Base-by-base conservation (phyloP, 1,140 invertebrate genomes). In the Neodiprion fabricii region DNA sequence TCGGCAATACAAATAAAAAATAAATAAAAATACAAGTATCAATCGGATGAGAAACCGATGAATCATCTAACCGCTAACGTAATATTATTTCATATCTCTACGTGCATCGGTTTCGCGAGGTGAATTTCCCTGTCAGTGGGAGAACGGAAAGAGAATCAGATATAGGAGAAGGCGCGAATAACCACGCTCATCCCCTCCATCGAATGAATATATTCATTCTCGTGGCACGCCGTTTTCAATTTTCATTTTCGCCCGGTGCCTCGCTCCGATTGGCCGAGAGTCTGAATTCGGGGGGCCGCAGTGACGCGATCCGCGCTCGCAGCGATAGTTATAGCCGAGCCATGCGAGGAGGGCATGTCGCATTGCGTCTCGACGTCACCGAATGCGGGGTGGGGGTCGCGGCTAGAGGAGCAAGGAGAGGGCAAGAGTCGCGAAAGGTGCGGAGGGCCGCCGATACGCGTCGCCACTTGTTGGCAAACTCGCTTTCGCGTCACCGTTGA, bases 281-380 rank as follows among this genome's bases (percentile, higher is more conserved):
- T 11, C 28, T 53, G 14, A 12, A 49, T 47, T 53, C 10, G 1
- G 66, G 4, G 50, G 48, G 48, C 65, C 66, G 48, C 17, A 70
- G 67, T 72, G 71, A 72, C 48, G 74, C 9, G 70, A 11, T 47
- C 70, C 67, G 74, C 9, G 70, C 12, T 47, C 70, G 72, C 70
- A 71, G 61, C 76, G 78, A 78, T 78, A 80, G 80, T 77, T 61
- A 61, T 61, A 61, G 11, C 53, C 53, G 53, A 61, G 53, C 11
- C 53, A 14, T 12, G 53, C 81, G 80, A 83, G 73, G 78, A 76
- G 81, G 81, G 81, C 83, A 84, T 85, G 85, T 86, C 85, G 85
- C 85, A 86, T 85, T 86, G 85, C 85, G 85, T 85, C 85, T 85
- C 85, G 84, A 86, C 85, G 85, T 86, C 85, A 86, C 80, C 81